These are phyloP conservation scores for Tragulus kanchil DNA, from an alignment of 2,113 vertebrate species.

Conservation along the genomic window DNA sequence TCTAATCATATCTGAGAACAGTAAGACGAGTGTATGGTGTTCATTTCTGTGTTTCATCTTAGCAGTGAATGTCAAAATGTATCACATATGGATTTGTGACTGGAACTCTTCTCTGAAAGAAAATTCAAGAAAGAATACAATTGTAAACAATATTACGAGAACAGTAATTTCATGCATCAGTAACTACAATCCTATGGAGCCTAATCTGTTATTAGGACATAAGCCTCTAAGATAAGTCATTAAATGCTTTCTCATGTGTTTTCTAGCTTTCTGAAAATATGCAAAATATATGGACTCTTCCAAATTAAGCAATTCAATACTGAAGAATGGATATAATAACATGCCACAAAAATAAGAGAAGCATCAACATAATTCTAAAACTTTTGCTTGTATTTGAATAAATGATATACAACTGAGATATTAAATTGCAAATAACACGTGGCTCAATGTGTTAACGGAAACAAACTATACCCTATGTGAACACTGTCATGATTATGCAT, in stretches of 20 bases:
- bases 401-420: neutral
- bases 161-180: slow-evolving; percentile 70
- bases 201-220: neutral
- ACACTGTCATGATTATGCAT: neutral
- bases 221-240: slow-evolving; percentile 54
- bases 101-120: slow-evolving; percentile 77
- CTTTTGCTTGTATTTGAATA: slow-evolving; percentile 48
- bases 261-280: slow-evolving; percentile 58
- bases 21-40: neutral
- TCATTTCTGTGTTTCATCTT: slow-evolving; percentile 69
- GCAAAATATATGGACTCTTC: neutral
- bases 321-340: neutral
- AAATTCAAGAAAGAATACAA: slow-evolving; percentile 75
- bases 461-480: neutral
- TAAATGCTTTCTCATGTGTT: slow-evolving; percentile 36
- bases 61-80: slow-evolving; percentile 67
- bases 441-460: neutral
- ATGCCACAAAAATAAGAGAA: neutral
- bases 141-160: slow-evolving; percentile 61
- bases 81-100: slow-evolving; percentile 70
- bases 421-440: neutral
- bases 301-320: neutral
- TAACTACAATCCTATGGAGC: slow-evolving; percentile 1
- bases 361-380: neutral
- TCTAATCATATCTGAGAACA: slow-evolving; percentile 67